These are phyloP conservation scores for Hiodon alosoides DNA, from an alignment of 2,113 vertebrate genomes.

Conservation along the genomic window DNA sequence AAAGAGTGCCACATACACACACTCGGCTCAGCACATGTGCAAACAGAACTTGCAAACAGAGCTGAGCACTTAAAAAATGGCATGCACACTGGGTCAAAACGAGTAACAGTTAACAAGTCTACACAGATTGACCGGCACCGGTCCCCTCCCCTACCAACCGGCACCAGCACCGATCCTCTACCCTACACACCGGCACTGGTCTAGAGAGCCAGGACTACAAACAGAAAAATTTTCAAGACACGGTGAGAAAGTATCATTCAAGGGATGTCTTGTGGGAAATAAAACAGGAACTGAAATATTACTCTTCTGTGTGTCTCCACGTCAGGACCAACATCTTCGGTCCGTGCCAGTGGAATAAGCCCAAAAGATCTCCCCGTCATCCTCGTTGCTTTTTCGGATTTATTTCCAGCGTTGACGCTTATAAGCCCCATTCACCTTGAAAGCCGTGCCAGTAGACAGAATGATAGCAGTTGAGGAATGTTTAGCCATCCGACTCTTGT, in stretches of 20 bases:
- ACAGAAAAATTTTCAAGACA: conserved; percentile 54
- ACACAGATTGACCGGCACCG: conserved; percentile 53
- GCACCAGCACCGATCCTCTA: conserved; percentile 30
- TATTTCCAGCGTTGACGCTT: neutral
- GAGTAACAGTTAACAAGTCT: conserved; percentile 63
- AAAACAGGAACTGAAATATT: neutral
- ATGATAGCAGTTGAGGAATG: neutral
- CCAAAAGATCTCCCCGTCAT: neutral
- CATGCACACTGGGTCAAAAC: conserved; percentile 58
- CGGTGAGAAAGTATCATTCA: conserved; percentile 41
- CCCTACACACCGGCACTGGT: no score
- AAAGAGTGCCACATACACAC: conserved; percentile 44
- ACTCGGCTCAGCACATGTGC: conserved; percentile 37
- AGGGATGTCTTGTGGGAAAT: neutral
- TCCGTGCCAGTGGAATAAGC: neutral
- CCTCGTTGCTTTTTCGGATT: neutral
- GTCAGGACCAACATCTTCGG: neutral
- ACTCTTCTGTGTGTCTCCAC: neutral
- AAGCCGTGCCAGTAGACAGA: neutral
- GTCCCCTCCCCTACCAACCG: conserved; percentile 50
- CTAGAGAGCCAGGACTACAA: conserved; percentile 47
- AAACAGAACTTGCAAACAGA: no score
- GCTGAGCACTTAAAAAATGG: conserved; percentile 52
- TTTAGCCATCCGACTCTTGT: neutral
- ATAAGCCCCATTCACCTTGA: neutral